phyloP scores from a whole-genome alignment of 1,140 invertebrate genomes.

The Yoshiicerus persimilis region DNA sequence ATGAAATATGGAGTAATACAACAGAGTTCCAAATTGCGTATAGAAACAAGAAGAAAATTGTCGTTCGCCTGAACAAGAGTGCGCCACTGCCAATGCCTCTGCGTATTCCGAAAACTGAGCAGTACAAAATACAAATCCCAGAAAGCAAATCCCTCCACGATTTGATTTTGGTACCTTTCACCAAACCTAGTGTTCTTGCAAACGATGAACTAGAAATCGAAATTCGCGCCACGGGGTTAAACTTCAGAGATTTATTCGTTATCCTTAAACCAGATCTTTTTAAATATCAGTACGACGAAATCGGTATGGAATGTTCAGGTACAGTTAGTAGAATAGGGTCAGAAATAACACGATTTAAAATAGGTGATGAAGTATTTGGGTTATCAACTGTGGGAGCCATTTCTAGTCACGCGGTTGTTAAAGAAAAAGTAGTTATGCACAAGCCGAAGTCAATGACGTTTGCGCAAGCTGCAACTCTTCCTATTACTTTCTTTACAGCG shows the following conservation, averaged over 20 bases:
- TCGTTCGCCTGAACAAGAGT: neutral
- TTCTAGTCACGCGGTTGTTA: slow-evolving; percentile 21
- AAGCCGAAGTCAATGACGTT: slow-evolving; percentile 13
- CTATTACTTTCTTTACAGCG: slow-evolving; percentile 19
- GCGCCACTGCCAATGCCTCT: neutral
- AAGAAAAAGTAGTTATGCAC: neutral
- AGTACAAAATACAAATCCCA: neutral
- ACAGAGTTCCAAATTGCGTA: neutral
- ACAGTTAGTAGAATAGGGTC: neutral
- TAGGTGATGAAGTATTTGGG: slow-evolving; percentile 26
- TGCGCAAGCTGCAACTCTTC: slow-evolving; percentile 23
- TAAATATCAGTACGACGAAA: neutral
- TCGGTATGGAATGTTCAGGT: slow-evolving; percentile 26
- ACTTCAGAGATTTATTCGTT: slow-evolving; percentile 25
- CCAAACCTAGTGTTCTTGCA: neutral
- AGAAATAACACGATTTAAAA: neutral
- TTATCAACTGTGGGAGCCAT: neutral
- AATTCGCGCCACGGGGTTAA: neutral
- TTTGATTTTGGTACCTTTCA: neutral
- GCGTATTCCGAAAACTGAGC: neutral
- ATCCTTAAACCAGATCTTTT: neutral
- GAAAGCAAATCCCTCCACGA: neutral
- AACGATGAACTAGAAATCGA: neutral
- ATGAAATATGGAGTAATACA: neutral
- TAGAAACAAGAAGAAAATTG: neutral